Conservation (phyloP, 1,140 invertebrate species). For the Macrosteles quadrilineatus region DNA sequence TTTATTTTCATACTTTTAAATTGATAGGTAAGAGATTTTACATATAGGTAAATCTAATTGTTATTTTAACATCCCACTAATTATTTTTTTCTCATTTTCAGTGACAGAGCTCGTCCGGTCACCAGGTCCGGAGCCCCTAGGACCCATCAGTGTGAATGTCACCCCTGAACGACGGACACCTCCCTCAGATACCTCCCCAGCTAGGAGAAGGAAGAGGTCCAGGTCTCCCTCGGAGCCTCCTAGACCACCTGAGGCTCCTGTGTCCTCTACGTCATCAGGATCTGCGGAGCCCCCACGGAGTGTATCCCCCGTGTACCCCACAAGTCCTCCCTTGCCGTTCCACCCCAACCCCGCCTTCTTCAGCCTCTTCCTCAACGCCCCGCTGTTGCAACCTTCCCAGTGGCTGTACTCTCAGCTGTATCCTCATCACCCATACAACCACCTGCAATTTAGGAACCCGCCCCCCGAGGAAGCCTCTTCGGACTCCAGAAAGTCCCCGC, state of each 20-base stretch:
- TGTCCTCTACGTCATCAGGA: slow-evolving; percentile 1
- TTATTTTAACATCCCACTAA: too few species aligned
- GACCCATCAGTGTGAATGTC: slow-evolving; percentile 39
- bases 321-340: slow-evolving; percentile 52
- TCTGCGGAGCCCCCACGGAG: slow-evolving; percentile 4
- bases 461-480: slow-evolving; percentile 4
- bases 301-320: slow-evolving; percentile 45
- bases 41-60: too few species aligned
- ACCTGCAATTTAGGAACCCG: slow-evolving; percentile 13
- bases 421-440: slow-evolving; percentile 40
- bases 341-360: slow-evolving; percentile 50
- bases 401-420: slow-evolving; percentile 74
- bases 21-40: too few species aligned
- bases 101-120: slow-evolving; percentile 33
- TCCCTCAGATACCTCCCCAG: slow-evolving; percentile 20
- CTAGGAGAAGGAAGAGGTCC: neutral
- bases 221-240: neutral
- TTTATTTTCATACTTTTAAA: too few species aligned
- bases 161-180: slow-evolving; percentile 27
- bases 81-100: too few species aligned
- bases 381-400: slow-evolving; percentile 68
- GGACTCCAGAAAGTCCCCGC: slow-evolving; percentile 33
- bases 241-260: neutral
- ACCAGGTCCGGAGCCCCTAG: slow-evolving; percentile 35
- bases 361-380: slow-evolving; percentile 65